Conservation (phyloP, 2,888 invertebrate species). For the Chymomyza caudatula region DNA sequence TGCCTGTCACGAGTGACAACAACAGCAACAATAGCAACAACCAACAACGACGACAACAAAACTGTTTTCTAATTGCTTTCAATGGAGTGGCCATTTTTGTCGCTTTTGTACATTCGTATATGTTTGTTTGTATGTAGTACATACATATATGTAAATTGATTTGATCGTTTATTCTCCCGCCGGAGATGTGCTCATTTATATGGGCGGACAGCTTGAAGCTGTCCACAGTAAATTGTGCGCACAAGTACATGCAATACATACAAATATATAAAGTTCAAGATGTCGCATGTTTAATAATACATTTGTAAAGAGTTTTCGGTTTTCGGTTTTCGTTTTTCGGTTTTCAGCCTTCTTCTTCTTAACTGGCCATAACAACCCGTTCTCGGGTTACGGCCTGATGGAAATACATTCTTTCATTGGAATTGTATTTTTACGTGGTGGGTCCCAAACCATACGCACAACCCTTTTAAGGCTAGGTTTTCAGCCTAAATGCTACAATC, state of each 20-base stretch:
- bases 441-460: too few relatives aligned
- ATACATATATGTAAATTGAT: not conserved
- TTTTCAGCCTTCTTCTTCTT: too few relatives aligned
- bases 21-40: not conserved
- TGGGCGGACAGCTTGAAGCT: not conserved
- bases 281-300: conserved; percentile 3
- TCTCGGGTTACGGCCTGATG: too few relatives aligned
- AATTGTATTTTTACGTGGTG: too few relatives aligned
- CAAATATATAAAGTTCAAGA: not conserved
- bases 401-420: too few relatives aligned
- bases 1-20: not conserved
- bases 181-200: not conserved
- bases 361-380: too few relatives aligned
- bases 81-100: not conserved
- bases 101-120: not conserved
- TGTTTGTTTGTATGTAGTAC: not conserved
- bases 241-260: not conserved
- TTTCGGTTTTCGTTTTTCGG: not conserved
- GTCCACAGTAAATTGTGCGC: not conserved
- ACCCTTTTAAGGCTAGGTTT: too few relatives aligned
- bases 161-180: not conserved
- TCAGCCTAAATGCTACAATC: not conserved
- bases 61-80: not conserved
- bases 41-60: not conserved
- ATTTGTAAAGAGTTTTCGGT: not conserved